Evolutionary conservation across 2,797 vertebrate species (phyloP).

Genomic region (Setipinna tenuifilis): DNA sequence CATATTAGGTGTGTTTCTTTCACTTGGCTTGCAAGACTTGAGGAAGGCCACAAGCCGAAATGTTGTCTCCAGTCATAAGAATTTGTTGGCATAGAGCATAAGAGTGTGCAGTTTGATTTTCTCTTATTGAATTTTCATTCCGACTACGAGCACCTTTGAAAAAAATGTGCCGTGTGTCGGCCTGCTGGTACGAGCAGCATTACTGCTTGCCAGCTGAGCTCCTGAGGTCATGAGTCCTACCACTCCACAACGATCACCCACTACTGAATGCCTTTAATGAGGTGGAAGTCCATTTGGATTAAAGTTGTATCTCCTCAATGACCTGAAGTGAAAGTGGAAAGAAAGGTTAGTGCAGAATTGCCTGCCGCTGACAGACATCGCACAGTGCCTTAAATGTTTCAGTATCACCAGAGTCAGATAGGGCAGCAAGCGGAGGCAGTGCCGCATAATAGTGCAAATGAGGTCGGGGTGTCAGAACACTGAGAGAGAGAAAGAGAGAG

Average conservation of each 20-base stretch:
- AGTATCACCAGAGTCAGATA: neutral
- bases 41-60: no score
- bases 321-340: neutral
- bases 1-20: no score
- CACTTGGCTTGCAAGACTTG: no score
- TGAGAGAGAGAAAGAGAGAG: neutral
- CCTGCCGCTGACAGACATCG: neutral
- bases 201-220: neutral
- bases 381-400: neutral
- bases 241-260: neutral
- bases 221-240: neutral
- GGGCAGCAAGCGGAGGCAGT: neutral
- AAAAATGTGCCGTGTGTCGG: no score
- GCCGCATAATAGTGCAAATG: neutral
- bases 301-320: neutral
- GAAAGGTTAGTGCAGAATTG: neutral
- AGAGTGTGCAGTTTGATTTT: no score
- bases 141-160: no score
- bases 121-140: no score
- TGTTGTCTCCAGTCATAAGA: no score
- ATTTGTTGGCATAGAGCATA: no score
- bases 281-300: neutral
- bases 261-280: neutral
- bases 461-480: neutral
- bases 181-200: no score